Conservation (phyloP, 1,140 invertebrate genomes). For the Cotesia glomerata region DNA sequence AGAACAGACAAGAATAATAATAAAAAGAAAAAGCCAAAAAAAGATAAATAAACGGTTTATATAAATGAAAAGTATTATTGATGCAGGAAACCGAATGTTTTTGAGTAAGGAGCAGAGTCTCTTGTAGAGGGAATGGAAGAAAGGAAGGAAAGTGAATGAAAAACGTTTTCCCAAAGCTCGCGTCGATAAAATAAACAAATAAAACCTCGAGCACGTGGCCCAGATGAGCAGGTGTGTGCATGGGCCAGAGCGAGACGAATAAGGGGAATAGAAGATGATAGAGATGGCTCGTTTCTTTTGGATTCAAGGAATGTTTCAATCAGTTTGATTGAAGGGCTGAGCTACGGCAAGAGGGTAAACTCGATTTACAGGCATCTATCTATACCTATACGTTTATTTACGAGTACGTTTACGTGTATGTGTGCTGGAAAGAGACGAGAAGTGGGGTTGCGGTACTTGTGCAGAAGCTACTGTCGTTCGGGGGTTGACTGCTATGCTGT, state of each 20-base stretch:
- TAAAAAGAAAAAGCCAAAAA: neutral
- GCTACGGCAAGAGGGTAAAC: constrained; percentile 64
- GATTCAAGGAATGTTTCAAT: constrained; percentile 66
- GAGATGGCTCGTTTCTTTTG: constrained; percentile 63
- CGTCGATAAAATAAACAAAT: constrained; percentile 15
- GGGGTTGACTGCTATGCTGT: constrained; percentile 23
- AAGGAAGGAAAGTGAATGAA: constrained; percentile 11
- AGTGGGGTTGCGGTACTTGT: constrained; percentile 30
- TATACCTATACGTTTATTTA: no score
- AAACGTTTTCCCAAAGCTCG: neutral
- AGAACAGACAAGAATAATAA: no score
- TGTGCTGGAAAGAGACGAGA: constrained; percentile 7
- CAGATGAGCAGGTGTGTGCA: constrained; percentile 9
- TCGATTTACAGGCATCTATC: constrained; percentile 59
- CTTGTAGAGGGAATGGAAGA: neutral
- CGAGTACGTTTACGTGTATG: neutral
- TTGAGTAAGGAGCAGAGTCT: neutral
- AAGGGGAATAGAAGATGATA: constrained; percentile 30
- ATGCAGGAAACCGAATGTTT: neutral
- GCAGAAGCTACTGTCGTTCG: constrained; percentile 30
- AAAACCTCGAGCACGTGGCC: constrained; percentile 15
- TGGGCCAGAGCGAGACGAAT: constrained; percentile 28
- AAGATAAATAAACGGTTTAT: neutral
- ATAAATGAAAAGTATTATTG: constrained; percentile 16
- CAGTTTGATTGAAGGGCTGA: constrained; percentile 66